These are phyloP conservation scores for Rhinichthys klamathensis DNA, from an alignment of 2,113 vertebrate genomes.

Conservation along the genomic window DNA sequence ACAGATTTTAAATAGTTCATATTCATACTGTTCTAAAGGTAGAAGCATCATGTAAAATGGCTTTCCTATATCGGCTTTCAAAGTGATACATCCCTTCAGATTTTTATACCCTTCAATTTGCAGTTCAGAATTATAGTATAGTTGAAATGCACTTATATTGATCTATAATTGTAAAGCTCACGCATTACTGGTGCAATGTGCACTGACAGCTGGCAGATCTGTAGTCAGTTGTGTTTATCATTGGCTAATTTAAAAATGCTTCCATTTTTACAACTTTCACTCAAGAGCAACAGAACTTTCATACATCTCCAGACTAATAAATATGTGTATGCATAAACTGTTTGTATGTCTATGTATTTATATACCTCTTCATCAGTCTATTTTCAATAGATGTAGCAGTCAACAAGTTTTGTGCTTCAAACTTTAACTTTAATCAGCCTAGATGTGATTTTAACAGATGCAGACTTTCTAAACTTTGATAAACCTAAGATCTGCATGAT, in stretches of 20 bases:
- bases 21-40: not conserved
- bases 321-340: too few species aligned
- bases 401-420: not conserved
- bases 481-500: constrained; percentile 2
- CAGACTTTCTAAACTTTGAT: not conserved
- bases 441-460: not conserved
- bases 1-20: constrained; percentile 1
- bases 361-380: not conserved
- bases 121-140: not conserved
- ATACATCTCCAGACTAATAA: not conserved
- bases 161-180: not conserved
- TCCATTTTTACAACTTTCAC: not conserved
- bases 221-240: not conserved
- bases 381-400: not conserved
- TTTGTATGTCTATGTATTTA: too few species aligned
- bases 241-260: not conserved
- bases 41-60: not conserved
- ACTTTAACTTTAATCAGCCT: not conserved
- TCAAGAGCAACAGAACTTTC: not conserved
- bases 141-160: not conserved
- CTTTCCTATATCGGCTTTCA: not conserved
- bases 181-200: not conserved
- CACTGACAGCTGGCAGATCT: not conserved
- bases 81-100: constrained; percentile 2
- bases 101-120: not conserved